phyloP scores from a whole-genome alignment of 2,888 invertebrate species.

The Exephanes ischioxanthus region DNA sequence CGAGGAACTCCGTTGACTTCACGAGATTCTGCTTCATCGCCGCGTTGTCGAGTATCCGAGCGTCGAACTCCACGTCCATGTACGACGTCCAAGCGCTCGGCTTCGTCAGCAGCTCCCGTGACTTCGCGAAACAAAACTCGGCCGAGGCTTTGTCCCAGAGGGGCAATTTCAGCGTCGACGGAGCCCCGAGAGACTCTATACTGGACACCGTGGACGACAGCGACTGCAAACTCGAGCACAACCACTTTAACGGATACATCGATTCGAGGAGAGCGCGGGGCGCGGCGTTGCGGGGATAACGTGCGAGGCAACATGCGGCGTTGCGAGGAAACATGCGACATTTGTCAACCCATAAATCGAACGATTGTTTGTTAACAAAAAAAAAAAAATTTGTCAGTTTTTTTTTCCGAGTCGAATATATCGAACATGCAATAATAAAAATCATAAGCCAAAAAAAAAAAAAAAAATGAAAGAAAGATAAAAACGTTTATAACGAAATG shows the following conservation, averaged over 20 bases:
- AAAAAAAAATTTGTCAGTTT: slow-evolving; percentile 4
- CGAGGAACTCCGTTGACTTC: slow-evolving; percentile 81
- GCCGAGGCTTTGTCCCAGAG: slow-evolving; percentile 91
- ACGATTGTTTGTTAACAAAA: slow-evolving; percentile 12
- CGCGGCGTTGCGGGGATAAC: slow-evolving; percentile 18
- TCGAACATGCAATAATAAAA: slow-evolving; percentile 44
- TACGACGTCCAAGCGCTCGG: slow-evolving; percentile 85
- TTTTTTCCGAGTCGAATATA: slow-evolving; percentile 22
- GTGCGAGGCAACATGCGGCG: slow-evolving; percentile 16
- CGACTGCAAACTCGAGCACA: slow-evolving; percentile 85
- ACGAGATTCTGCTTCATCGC: slow-evolving; percentile 78
- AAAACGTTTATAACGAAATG: slow-evolving; percentile 43
- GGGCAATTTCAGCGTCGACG: slow-evolving; percentile 86
- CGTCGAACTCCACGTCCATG: slow-evolving; percentile 81
- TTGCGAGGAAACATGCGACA: slow-evolving; percentile 30
- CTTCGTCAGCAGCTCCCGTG: slow-evolving; percentile 89
- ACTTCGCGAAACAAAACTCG: slow-evolving; percentile 91
- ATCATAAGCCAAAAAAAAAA: slow-evolving; percentile 20
- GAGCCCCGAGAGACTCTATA: slow-evolving; percentile 85
- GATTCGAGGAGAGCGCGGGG: background rate
- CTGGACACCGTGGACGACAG: slow-evolving; percentile 85
- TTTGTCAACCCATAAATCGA: slow-evolving; percentile 3
- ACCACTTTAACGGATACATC: slow-evolving; percentile 77
- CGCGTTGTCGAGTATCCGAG: slow-evolving; percentile 78
- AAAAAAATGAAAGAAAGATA: background rate